Evolutionary conservation across 2,888 invertebrate species (phyloP), one percentile per base, ranked within the genome.

Genomic region (Trisateles emortualis): DNA sequence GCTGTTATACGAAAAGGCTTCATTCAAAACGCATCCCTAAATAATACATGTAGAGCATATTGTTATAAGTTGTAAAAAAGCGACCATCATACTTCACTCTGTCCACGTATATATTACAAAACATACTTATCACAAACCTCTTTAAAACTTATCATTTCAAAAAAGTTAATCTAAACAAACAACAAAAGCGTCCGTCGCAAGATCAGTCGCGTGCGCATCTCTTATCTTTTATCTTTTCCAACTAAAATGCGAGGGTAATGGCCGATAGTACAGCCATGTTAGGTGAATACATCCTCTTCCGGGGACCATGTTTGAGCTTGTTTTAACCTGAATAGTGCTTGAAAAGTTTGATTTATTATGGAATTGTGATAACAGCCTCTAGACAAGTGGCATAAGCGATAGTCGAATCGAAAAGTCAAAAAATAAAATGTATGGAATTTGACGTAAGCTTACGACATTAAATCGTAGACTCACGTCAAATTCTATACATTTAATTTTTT

Each of bases 221-320:
- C 39, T 63, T 62, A 68, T 64, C 65, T 55, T 44, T 40, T 41
- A 32, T 51, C 51, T 45, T 30, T 33, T 13, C 29, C 26, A 42
- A 48, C 13, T 30, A 41, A 46, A 36, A 22, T 10, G 33, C 3
- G 16, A 46, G 71, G 58, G 53, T 42, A 71, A 64, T 52, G 68
- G 29, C 64, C 61, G 74, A 74, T 67, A 64, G 16, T 24, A 39
- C 26, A 9, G 6, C 42, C 59, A 59, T 52, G 56, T 50, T 53
- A 58, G 41, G 50, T 50, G 51, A 44, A 32, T 48, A 69, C 56
- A 72, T 73, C 68, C 73, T 73, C 58, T 71, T 71, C 71, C 71
- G 71, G 71, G 43, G 42, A 36, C 17, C 43, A 10, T 54, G 48
- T 48, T 49, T 48, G 29, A 13, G 35, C 10, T 47, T 47, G 8